Conservation (phyloP, 37 sponge, comb jelly and placozoan genomes). For the Oscarella lobularis region DNA sequence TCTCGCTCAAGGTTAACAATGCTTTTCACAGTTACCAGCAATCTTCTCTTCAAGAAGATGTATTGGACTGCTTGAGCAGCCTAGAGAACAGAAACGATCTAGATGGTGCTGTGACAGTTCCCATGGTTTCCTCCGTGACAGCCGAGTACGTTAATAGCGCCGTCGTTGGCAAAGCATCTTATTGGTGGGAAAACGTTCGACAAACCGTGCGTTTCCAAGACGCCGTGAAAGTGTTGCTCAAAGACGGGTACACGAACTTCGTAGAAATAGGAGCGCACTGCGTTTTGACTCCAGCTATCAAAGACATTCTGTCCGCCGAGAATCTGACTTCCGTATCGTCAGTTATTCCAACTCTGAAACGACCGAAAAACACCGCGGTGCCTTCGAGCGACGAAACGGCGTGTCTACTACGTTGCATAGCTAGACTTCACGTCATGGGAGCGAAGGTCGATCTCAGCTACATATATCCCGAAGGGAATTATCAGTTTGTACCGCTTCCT, state of each 20-base stretch:
- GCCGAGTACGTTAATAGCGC: not conserved
- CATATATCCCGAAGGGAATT: not conserved
- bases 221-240: not conserved
- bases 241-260: not conserved
- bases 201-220: not conserved
- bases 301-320: not conserved
- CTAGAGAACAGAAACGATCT: not conserved
- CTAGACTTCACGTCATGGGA: not conserved
- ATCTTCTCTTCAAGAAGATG: not conserved
- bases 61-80: not conserved
- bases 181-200: not conserved
- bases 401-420: not conserved
- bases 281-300: not conserved
- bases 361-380: not conserved
- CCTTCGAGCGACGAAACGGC: not conserved
- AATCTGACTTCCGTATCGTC: not conserved
- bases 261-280: not conserved
- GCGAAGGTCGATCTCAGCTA: not conserved
- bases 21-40: slow-evolving; percentile 1
- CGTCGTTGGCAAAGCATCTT: not conserved
- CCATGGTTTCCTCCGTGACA: not conserved
- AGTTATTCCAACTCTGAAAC: not conserved
- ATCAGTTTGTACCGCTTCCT: not conserved
- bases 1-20: not conserved
- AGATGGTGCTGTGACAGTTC: not conserved